phyloP scores from a whole-genome alignment of 2,113 vertebrate species.

The Periophthalmus modestus region DNA sequence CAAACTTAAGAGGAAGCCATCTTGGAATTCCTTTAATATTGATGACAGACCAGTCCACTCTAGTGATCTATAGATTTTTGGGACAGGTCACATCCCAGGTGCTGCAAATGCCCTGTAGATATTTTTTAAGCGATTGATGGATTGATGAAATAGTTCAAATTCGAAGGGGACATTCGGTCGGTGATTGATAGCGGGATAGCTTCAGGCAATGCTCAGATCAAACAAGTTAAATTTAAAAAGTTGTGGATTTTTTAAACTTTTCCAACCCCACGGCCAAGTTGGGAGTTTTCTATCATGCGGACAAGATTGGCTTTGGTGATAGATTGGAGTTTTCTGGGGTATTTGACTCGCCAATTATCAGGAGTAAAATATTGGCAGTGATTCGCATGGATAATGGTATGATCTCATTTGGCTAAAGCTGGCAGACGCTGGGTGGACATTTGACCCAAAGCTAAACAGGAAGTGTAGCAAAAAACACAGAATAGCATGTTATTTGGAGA shows the following conservation, averaged over 20 bases:
- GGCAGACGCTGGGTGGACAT: neutral
- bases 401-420: neutral
- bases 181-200: conserved; percentile 4
- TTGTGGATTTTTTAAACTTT: neutral
- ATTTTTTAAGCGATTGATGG: conserved; percentile 2
- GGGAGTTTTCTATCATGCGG: neutral
- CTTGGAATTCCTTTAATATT: neutral
- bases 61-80: neutral
- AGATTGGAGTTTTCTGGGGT: neutral
- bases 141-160: conserved; percentile 20
- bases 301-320: neutral
- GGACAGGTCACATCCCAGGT: conserved; percentile 2
- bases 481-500: too few relatives aligned
- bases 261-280: neutral
- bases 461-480: too few relatives aligned
- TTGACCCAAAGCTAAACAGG: neutral
- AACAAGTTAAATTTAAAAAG: neutral
- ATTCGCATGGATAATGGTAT: neutral
- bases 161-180: conserved; percentile 11
- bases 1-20: neutral
- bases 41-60: neutral
- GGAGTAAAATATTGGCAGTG: neutral
- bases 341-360: neutral
- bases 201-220: conserved; percentile 4
- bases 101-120: conserved; percentile 1